Evolutionary conservation across 2,888 invertebrate genomes (phyloP).

Genomic region (Caenorhabditis angaria): DNA sequence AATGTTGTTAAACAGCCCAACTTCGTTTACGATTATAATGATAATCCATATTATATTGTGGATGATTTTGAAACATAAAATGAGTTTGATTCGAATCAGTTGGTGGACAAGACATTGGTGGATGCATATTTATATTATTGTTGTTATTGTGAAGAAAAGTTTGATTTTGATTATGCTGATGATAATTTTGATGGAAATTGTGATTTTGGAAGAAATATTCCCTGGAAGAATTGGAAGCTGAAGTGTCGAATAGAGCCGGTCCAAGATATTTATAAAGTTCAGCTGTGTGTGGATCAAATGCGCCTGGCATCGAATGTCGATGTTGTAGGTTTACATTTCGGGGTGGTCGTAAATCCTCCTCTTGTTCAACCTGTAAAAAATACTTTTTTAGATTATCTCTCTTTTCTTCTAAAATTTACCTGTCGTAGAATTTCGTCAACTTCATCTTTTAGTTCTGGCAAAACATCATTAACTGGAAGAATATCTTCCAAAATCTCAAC

Average conservation of each 20-base stretch:
- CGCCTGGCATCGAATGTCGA: slow-evolving; percentile 38
- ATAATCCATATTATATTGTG: slow-evolving; percentile 19
- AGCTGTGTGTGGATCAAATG: slow-evolving; percentile 19
- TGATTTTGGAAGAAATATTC: slow-evolving; percentile 1
- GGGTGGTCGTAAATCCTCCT: slow-evolving; percentile 1
- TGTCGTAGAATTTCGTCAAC: slow-evolving; percentile 67
- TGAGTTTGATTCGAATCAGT: slow-evolving; percentile 6
- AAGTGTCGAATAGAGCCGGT: slow-evolving; percentile 30
- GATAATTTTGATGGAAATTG: not conserved
- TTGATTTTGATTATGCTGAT: slow-evolving; percentile 5
- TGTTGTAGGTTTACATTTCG: slow-evolving; percentile 28
- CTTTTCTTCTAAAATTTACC: slow-evolving; percentile 25
- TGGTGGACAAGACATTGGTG: slow-evolving; percentile 39
- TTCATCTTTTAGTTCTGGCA: slow-evolving; percentile 64
- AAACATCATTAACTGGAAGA: slow-evolving; percentile 39
- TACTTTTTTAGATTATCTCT: not conserved
- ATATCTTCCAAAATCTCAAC: slow-evolving; percentile 46
- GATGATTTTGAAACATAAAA: slow-evolving; percentile 2
- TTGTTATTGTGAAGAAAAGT: not conserved
- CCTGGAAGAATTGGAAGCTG: not conserved
- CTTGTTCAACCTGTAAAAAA: slow-evolving; percentile 21
- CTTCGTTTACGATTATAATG: slow-evolving; percentile 39
- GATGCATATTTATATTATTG: not conserved
- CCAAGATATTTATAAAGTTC: slow-evolving; percentile 44
- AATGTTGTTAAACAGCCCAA: slow-evolving; percentile 35